Percentiles rank a stretch among this genome's conserved stretches.
Conservation (phyloP, 1,140 invertebrate genomes). For the Drosophila tani region DNA sequence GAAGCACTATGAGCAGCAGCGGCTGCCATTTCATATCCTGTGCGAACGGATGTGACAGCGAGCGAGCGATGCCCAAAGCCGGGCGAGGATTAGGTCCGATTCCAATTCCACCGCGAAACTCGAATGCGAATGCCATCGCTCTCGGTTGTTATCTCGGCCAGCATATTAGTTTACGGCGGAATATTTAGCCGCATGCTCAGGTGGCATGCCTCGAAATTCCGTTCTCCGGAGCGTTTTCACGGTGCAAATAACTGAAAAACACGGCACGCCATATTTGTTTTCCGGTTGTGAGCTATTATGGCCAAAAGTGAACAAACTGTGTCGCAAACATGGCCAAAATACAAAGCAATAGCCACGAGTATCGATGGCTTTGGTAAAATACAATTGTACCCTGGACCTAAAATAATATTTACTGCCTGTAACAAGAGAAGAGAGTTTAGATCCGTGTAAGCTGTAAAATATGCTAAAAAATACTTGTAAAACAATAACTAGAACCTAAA, state of each 20-base stretch:
- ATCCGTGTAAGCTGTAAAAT: neutral
- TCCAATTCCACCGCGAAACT: conserved; percentile 28
- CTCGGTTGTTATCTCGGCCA: conserved; percentile 15
- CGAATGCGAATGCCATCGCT: conserved; percentile 26
- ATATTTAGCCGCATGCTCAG: conserved; percentile 35
- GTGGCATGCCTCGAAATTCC: conserved; percentile 22
- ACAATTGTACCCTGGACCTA: conserved; percentile 20
- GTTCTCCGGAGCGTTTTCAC: conserved; percentile 10
- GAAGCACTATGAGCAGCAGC: conserved; percentile 17
- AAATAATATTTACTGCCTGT: conserved; percentile 9
- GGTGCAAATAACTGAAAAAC: conserved; percentile 56
- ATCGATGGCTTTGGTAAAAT: conserved; percentile 7
- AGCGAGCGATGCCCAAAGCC: conserved; percentile 59
- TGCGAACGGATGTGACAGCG: conserved; percentile 70
- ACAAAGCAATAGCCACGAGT: neutral
- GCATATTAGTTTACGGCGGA: conserved; percentile 52
- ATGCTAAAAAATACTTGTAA: neutral
- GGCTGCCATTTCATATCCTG: conserved; percentile 72
- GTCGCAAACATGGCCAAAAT: conserved; percentile 17
- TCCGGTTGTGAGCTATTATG: conserved; percentile 41
- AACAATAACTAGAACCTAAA: neutral
- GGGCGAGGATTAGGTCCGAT: conserved; percentile 46
- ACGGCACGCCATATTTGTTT: conserved; percentile 52
- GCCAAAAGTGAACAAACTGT: conserved; percentile 21
- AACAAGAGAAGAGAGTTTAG: neutral